phyloP scores from a whole-genome alignment of 1,140 invertebrate genomes.

The Drosophila kanapiae region DNA sequence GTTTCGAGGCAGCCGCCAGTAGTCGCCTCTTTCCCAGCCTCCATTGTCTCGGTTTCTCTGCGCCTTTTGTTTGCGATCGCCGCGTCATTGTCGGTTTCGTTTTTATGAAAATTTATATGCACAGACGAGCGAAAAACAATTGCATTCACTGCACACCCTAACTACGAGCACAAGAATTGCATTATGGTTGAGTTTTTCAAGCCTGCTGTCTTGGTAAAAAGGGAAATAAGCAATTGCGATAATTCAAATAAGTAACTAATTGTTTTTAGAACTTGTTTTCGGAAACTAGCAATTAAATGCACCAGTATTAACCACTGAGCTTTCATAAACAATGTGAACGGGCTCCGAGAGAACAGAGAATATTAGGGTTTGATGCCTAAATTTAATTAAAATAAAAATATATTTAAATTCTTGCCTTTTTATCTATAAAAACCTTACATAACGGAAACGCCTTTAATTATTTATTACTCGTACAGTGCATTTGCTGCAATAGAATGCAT shows the following conservation, averaged over 20 bases:
- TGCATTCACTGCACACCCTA: slow-evolving; percentile 33
- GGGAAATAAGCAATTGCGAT: background rate
- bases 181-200: background rate
- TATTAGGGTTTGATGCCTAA: too few species aligned
- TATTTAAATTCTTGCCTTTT: background rate
- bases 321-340: background rate
- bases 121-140: slow-evolving; percentile 25
- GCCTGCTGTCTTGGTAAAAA: background rate
- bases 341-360: background rate
- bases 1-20: slow-evolving; percentile 35
- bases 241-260: background rate
- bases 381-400: too few species aligned
- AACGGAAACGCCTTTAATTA: slow-evolving; percentile 2
- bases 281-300: background rate
- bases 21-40: slow-evolving; percentile 44
- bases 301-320: background rate
- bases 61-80: slow-evolving; percentile 32
- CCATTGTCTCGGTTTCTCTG: slow-evolving; percentile 44
- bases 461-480: background rate
- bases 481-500: slow-evolving; percentile 13
- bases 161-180: background rate
- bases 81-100: slow-evolving; percentile 23
- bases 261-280: background rate
- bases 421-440: background rate
- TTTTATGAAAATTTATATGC: slow-evolving; percentile 45